Percentiles rank a stretch among this genome's conserved stretches.
Evolutionary conservation across 2,113 vertebrate species (phyloP).

Genomic region (Taxidea taxus): DNA sequence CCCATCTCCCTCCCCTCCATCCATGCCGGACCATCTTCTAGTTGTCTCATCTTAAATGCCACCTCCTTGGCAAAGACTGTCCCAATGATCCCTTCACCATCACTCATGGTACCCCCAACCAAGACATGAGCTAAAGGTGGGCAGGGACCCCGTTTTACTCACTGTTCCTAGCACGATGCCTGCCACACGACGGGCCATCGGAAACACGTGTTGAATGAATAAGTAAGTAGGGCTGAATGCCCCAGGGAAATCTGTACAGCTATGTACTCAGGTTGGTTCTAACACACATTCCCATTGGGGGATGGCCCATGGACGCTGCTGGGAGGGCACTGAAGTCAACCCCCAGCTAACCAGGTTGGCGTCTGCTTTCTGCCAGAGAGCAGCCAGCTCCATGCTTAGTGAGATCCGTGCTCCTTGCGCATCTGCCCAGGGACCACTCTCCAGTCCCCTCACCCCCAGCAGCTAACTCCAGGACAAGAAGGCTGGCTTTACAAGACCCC

Average conservation of each 20-base stretch:
- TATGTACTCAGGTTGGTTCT: accelerated
- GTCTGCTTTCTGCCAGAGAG: background rate
- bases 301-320: background rate
- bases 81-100: background rate
- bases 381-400: background rate
- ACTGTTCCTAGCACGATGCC: background rate
- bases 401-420: background rate
- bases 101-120: background rate
- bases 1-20: background rate
- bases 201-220: background rate
- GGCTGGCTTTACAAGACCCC: background rate
- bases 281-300: accelerated
- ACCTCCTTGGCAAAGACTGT: background rate
- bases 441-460: background rate
- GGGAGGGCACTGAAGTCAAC: background rate
- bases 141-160: background rate
- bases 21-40: background rate
- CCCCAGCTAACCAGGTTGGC: background rate
- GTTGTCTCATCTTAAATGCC: background rate
- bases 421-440: background rate
- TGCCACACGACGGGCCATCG: background rate
- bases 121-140: background rate
- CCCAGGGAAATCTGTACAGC: background rate
- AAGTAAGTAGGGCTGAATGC: too few species aligned
- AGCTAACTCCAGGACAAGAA: background rate